These are phyloP conservation scores for Cydia pomonella DNA, from an alignment of 1,140 invertebrate species.

Conservation along the genomic window DNA sequence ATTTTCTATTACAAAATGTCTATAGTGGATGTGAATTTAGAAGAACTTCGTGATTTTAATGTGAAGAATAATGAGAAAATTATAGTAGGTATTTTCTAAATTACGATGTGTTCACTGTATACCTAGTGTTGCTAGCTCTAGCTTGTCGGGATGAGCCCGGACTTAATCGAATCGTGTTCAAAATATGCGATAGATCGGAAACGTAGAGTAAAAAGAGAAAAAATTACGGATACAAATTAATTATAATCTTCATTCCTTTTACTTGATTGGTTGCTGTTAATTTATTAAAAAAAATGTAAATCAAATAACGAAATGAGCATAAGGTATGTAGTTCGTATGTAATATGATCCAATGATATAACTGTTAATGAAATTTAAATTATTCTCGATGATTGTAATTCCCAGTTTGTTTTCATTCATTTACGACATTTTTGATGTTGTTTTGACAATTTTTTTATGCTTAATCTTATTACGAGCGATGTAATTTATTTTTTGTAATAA, in stretches of 20 bases:
- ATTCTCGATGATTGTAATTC: neutral
- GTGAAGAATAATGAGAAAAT: conserved; percentile 35
- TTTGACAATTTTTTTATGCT: conserved; percentile 14
- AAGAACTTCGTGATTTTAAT: conserved; percentile 43
- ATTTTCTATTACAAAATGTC: conserved; percentile 33
- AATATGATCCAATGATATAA: neutral
- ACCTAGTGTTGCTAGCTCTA: conserved; percentile 75
- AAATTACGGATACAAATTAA: conserved; percentile 1
- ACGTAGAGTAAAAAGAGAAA: conserved; percentile 29
- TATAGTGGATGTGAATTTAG: conserved; percentile 24
- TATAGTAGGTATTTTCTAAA: conserved; percentile 46
- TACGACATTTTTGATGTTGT: conserved; percentile 25
- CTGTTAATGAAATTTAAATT: conserved; percentile 2
- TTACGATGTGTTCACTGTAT: conserved; percentile 76
- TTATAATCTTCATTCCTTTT: conserved; percentile 8
- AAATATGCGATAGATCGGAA: conserved; percentile 15
- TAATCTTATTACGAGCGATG: conserved; percentile 23
- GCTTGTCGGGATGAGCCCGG: conserved; percentile 49
- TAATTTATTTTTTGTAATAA: conserved; percentile 24
- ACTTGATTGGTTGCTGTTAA: neutral
- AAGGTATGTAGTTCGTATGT: conserved; percentile 10
- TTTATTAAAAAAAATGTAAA: neutral
- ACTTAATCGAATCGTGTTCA: conserved; percentile 63
- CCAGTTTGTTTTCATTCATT: conserved; percentile 10
- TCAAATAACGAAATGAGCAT: neutral